phyloP scores from a whole-genome alignment of 2,113 vertebrate species.

The Eubucco bourcierii region DNA sequence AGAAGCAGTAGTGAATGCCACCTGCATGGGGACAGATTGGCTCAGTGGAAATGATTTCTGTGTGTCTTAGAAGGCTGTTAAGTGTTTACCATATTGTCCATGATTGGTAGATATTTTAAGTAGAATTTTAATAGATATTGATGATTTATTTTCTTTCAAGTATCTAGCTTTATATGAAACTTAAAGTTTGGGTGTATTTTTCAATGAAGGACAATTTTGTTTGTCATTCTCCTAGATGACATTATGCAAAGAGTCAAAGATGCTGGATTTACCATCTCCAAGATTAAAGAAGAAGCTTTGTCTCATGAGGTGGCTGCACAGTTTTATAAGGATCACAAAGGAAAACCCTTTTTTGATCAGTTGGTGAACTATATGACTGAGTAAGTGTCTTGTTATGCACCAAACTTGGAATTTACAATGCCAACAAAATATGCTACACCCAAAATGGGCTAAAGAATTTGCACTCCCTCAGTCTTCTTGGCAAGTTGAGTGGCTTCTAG shows the following conservation, averaged over 20 bases:
- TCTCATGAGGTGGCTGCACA: constrained; percentile 78
- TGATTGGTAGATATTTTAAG: not conserved
- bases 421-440: not conserved
- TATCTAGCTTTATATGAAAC: not conserved
- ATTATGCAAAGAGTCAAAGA: constrained; percentile 79
- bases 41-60: not conserved
- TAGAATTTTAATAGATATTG: not conserved
- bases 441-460: not conserved
- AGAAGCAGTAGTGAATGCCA: not conserved
- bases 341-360: constrained; percentile 81
- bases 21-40: not conserved
- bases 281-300: constrained; percentile 77
- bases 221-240: constrained; percentile 68
- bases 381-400: constrained; percentile 70
- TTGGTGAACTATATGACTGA: constrained; percentile 83
- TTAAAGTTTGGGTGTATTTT: not conserved
- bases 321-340: constrained; percentile 83
- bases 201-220: not conserved
- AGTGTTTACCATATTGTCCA: not conserved
- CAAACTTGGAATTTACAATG: not conserved
- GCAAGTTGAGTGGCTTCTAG: not conserved
- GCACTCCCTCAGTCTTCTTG: not conserved
- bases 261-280: constrained; percentile 79
- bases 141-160: not conserved
- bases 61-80: not conserved